A percentile compares a stretch with the other conserved stretches of the same genome.
Evolutionary conservation across 2,888 invertebrate species (phyloP).

Genomic region (Rotaria magnacalcarata): DNA sequence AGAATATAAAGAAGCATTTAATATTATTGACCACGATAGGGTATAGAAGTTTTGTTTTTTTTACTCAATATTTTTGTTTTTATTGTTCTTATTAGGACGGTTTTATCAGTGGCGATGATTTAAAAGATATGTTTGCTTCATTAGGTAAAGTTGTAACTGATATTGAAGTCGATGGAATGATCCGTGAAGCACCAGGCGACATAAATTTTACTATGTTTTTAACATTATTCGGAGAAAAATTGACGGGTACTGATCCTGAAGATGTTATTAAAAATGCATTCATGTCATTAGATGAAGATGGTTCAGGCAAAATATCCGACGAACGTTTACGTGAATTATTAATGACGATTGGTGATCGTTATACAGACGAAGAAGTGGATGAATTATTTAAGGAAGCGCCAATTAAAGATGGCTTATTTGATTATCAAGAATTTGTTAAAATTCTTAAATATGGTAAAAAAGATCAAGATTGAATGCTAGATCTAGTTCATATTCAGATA

Average conservation of each 20-base stretch:
- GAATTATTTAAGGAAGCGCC: slow-evolving; percentile 98
- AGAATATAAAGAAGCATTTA: slow-evolving; percentile 98
- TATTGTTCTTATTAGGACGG: slow-evolving; percentile 67
- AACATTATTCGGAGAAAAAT: slow-evolving; percentile 90
- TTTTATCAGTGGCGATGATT: slow-evolving; percentile 94
- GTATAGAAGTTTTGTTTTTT: background rate
- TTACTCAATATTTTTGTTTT: background rate
- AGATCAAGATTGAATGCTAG: background rate
- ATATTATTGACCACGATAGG: slow-evolving; percentile 98
- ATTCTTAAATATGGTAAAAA: slow-evolving; percentile 92
- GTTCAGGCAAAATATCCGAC: slow-evolving; percentile 82
- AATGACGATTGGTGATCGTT: slow-evolving; percentile 92
- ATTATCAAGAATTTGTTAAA: slow-evolving; percentile 95
- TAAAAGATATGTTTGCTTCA: slow-evolving; percentile 97
- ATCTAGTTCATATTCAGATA: background rate
- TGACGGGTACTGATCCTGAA: slow-evolving; percentile 96
- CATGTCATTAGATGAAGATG: slow-evolving; percentile 97
- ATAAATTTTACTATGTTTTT: slow-evolving; percentile 99
- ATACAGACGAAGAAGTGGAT: slow-evolving; percentile 83
- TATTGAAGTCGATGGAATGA: slow-evolving; percentile 91
- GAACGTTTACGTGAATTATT: slow-evolving; percentile 87
- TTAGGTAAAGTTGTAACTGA: slow-evolving; percentile 85
- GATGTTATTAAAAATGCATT: slow-evolving; percentile 99
- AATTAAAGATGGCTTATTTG: slow-evolving; percentile 82
- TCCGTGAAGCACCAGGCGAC: slow-evolving; percentile 95